Base-by-base conservation (phyloP, 2,888 invertebrate genomes). In the Tholera decimalis region DNA sequence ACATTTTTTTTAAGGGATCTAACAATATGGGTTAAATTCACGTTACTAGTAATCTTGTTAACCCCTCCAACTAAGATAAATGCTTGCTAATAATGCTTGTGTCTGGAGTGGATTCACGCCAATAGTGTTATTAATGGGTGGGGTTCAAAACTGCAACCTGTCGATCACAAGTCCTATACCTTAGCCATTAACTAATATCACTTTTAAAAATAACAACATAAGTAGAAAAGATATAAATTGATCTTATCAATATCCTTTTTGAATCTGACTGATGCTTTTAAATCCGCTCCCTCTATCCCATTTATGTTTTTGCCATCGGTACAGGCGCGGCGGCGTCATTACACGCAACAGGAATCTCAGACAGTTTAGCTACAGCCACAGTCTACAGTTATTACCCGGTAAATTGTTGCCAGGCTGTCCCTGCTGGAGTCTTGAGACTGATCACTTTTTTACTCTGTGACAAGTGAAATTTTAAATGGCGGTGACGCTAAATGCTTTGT, bases 271-370 rank as follows among this genome's bases (percentile, higher is more conserved):
- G 15, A 35, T 13, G 13, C 13, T 15, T 13, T 35, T 35, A 15
- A 15, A 35, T 18, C 11, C 20, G 11, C 33, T 18, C 4, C 1
- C 9, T 8, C 5, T 20, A 39, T 22, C 1, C 7, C 4, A 3
- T 13, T 33, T 9, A 0, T 11, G 3, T 5, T 28, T 70, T 39
- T 51, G 76, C 53, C 7, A 13, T 30, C 72, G 20, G 39, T 75
- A 75, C 76, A 37, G 46, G 50, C 54, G 43, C 39, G 62, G 58
- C 22, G 50, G 58, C 43, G 86, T 88, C 87, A 89, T 89, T 89
- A 89, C 85, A 79, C 78, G 78, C 82, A 73, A 76, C 77, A 69
- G 77, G 82, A 79, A 82, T 82, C 67, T 51, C 58, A 26, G 54
- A 55, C 67, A 69, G 60, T 65, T 75, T 35, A 58, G 60, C 49